Evolutionary conservation across 2,113 vertebrate species (phyloP).

Genomic region (Hipposideros armiger): DNA sequence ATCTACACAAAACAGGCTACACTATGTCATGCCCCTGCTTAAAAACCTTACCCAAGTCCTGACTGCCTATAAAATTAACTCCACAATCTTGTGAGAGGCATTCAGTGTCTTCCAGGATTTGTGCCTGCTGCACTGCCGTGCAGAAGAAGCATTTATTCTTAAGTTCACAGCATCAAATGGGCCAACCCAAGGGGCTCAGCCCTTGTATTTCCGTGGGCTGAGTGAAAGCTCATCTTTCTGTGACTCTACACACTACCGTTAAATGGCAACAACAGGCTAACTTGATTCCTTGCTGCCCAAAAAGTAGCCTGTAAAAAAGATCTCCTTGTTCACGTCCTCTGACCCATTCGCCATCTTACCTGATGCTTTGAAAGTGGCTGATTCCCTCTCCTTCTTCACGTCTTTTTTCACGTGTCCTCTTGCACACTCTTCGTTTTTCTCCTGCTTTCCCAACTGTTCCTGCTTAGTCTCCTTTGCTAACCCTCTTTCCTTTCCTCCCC

Average conservation of each 20-base stretch:
- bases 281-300: background rate
- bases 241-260: no score
- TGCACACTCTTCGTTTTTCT: background rate
- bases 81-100: background rate
- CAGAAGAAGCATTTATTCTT: background rate
- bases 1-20: background rate
- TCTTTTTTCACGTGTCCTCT: background rate
- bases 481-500: background rate
- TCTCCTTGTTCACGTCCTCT: fast-evolving
- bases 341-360: fast-evolving
- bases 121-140: no score
- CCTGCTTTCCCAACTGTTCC: background rate
- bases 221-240: background rate
- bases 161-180: background rate
- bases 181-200: background rate
- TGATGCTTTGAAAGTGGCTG: background rate
- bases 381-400: no score
- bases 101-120: background rate
- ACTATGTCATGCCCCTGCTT: background rate
- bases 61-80: background rate
- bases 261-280: background rate
- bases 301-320: background rate
- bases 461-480: background rate
- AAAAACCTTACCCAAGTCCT: background rate
- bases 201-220: background rate